A percentile compares a stretch with the other conserved stretches of the same genome.
phyloP scores from a whole-genome alignment of 2,113 vertebrate species.

The Dromiciops gliroides region DNA sequence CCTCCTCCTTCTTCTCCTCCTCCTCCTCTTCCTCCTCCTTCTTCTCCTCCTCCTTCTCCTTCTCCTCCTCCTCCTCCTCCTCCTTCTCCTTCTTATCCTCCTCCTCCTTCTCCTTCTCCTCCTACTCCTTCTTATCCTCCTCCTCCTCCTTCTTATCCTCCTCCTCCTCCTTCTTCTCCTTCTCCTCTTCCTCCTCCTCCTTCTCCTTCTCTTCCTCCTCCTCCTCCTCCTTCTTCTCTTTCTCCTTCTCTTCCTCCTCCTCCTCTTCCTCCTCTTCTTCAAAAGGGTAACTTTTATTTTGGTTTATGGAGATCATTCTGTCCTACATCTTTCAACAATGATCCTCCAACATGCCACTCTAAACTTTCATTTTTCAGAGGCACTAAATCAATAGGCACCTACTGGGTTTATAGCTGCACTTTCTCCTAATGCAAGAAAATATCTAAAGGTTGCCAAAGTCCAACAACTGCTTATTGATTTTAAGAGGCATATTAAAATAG shows the following conservation, averaged over 20 bases:
- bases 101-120: no score
- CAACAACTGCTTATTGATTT: conserved; percentile 47
- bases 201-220: no score
- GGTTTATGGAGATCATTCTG: not conserved
- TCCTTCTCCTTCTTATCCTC: no score
- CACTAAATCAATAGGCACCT: conserved; percentile 31
- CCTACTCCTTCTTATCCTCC: not conserved
- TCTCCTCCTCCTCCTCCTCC: not conserved
- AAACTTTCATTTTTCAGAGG: conserved; percentile 50
- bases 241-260: not conserved
- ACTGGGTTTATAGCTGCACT: not conserved
- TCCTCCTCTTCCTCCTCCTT: not conserved
- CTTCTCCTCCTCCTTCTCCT: not conserved
- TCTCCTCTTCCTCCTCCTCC: not conserved
- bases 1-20: not conserved
- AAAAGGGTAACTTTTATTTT: not conserved
- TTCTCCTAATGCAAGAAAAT: conserved; percentile 23
- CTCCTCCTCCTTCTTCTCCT: not conserved
- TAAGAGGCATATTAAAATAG: conserved; percentile 72
- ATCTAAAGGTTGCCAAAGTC: conserved; percentile 37
- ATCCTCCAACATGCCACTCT: not conserved
- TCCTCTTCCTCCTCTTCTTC: no score
- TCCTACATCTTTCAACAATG: not conserved
- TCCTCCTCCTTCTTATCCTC: not conserved
- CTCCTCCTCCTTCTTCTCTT: not conserved